phyloP scores from a whole-genome alignment of 2,888 invertebrate genomes.

The Liopterus haemorrhoidalis region DNA sequence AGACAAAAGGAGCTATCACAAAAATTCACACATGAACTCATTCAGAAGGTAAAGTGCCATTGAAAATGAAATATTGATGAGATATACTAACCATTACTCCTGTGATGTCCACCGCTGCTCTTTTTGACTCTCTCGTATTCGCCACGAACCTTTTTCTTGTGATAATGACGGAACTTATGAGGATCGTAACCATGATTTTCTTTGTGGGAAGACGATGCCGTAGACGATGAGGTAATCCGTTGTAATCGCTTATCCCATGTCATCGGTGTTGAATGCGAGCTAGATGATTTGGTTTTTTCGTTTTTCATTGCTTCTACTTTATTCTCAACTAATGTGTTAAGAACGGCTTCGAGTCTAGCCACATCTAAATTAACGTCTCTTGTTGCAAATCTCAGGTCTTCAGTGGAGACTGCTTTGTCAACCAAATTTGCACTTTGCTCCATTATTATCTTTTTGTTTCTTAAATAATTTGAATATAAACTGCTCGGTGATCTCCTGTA shows the following conservation, averaged over 20 bases:
- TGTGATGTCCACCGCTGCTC: no score
- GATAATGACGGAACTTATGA: slow-evolving; percentile 33
- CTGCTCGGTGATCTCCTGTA: no score
- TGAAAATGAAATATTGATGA: no score
- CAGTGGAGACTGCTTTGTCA: slow-evolving; percentile 68
- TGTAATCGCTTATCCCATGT: slow-evolving; percentile 28
- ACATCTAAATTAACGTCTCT: slow-evolving; percentile 21
- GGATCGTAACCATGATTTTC: slow-evolving; percentile 22
- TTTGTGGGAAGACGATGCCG: slow-evolving; percentile 19
- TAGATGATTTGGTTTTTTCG: slow-evolving; percentile 6
- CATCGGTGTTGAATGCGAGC: slow-evolving; percentile 32
- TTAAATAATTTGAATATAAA: no score
- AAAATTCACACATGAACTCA: neutral
- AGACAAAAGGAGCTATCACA: no score
- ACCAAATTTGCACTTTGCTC: slow-evolving; percentile 43
- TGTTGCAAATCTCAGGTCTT: slow-evolving; percentile 46
- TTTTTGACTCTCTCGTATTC: no score
- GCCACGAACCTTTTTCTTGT: slow-evolving; percentile 29
- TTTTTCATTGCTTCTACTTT: slow-evolving; percentile 47
- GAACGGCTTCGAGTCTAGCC: slow-evolving; percentile 55
- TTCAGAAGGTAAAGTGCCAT: neutral
- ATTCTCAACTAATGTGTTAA: slow-evolving; percentile 65
- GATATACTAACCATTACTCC: no score
- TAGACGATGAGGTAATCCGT: slow-evolving; percentile 28
- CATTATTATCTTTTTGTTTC: no score